Evolutionary conservation across 2,888 invertebrate species (phyloP).

Genomic region (Eupithecia subumbrata): DNA sequence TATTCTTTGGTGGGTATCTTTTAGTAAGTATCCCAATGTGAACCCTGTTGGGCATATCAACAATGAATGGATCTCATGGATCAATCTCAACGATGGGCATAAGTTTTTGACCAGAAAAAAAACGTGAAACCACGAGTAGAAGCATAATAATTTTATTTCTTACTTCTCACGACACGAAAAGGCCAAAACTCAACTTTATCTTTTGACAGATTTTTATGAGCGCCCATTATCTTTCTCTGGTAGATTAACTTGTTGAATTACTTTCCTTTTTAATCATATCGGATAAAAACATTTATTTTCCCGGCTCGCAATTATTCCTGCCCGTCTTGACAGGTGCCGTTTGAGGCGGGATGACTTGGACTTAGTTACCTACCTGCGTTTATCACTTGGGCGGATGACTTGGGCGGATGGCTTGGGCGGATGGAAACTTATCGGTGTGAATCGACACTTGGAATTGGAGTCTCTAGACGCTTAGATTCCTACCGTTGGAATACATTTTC

Average conservation of each 20-base stretch:
- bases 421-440: constrained; percentile 5
- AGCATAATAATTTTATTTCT: not conserved
- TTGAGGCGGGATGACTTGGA: constrained; percentile 25
- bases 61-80: not conserved
- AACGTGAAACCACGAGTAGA: not conserved
- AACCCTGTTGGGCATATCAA: no score
- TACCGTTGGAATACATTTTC: not conserved
- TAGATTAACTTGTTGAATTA: constrained; percentile 25
- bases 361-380: constrained; percentile 14
- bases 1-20: no score
- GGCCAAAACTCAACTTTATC: constrained; percentile 19
- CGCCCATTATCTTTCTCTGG: constrained; percentile 5
- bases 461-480: not conserved
- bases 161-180: not conserved
- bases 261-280: constrained; percentile 10
- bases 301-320: constrained; percentile 14
- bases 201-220: constrained; percentile 18
- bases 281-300: constrained; percentile 17
- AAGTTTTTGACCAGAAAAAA: not conserved
- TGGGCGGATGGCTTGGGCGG: constrained; percentile 7
- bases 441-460: not conserved
- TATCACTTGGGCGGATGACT: constrained; percentile 20
- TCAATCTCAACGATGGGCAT: not conserved
- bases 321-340: constrained; percentile 9
- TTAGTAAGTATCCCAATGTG: no score